Percentiles rank a stretch among this genome's conserved stretches.
Evolutionary conservation across 2,797 vertebrate genomes (phyloP).

Genomic region (Anabacerthia variegaticeps): DNA sequence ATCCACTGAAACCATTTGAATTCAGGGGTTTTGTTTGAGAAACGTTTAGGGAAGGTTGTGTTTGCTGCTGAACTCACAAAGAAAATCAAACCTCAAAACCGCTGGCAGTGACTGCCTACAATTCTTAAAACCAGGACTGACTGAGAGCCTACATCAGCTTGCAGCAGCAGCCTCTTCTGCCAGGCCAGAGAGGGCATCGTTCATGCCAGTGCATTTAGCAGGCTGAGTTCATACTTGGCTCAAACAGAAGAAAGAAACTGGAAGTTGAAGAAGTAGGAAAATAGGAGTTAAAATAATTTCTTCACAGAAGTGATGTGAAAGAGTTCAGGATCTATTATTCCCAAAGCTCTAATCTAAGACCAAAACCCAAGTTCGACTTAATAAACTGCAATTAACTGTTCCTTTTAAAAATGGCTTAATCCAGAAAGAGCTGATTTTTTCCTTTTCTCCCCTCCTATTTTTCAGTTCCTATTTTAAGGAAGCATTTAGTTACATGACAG

Average conservation of each 20-base stretch:
- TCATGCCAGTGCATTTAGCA: neutral
- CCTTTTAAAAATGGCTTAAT: neutral
- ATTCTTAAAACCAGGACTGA: neutral
- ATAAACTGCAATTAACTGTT: neutral
- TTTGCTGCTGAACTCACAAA: neutral
- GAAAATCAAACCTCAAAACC: neutral
- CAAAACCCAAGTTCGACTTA: neutral
- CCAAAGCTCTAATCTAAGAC: neutral
- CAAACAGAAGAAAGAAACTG: neutral
- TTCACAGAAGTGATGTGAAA: neutral
- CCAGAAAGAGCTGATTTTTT: neutral
- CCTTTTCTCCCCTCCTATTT: neutral
- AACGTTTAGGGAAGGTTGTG: neutral
- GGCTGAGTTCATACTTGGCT: neutral
- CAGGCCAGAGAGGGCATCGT: neutral
- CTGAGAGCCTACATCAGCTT: neutral
- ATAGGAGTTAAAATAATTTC: neutral
- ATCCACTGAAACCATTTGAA: neutral
- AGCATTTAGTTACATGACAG: neutral
- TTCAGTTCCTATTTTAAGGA: neutral
- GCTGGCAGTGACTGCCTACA: neutral
- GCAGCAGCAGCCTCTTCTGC: neutral
- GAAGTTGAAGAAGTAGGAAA: neutral
- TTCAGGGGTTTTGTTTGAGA: neutral
- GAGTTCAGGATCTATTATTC: neutral